Conservation (phyloP, 2,888 invertebrate species). For the Drosophila melanocephala region DNA sequence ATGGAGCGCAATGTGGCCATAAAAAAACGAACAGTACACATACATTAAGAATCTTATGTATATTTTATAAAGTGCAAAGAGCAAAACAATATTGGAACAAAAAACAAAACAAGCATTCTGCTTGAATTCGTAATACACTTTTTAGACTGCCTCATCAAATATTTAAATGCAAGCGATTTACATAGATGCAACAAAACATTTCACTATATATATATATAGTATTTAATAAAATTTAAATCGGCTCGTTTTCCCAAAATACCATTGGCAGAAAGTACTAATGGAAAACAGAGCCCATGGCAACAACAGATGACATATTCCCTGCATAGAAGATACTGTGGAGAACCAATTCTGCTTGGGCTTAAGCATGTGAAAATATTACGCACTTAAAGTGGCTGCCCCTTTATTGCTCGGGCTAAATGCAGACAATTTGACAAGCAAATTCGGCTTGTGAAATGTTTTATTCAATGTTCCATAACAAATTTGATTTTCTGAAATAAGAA, state of each 20-base stretch:
- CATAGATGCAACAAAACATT: conserved; percentile 16
- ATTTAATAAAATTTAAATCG: neutral
- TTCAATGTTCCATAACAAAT: neutral
- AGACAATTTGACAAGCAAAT: neutral
- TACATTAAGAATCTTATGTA: conserved; percentile 25
- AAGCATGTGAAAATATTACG: neutral
- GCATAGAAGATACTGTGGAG: neutral
- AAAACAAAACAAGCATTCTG: neutral
- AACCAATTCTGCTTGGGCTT: neutral
- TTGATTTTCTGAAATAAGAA: neutral
- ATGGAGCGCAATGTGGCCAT: conserved; percentile 28
- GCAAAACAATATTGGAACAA: conserved; percentile 8
- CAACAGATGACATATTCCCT: neutral
- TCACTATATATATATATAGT: conserved; percentile 2
- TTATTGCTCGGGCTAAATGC: neutral
- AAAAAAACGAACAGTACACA: conserved; percentile 21
- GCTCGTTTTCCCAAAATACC: neutral
- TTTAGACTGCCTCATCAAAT: conserved; percentile 21
- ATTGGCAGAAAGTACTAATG: neutral
- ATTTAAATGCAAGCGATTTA: conserved; percentile 19
- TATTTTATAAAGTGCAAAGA: conserved; percentile 63
- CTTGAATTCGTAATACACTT: conserved; percentile 15
- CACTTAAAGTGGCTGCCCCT: neutral
- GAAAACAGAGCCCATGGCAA: neutral
- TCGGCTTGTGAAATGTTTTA: neutral